Percentiles rank a stretch among this genome's conserved stretches.
These are phyloP conservation scores for Lanistes nyassanus DNA, from an alignment of 1,140 invertebrate species.

Conservation along the genomic window DNA sequence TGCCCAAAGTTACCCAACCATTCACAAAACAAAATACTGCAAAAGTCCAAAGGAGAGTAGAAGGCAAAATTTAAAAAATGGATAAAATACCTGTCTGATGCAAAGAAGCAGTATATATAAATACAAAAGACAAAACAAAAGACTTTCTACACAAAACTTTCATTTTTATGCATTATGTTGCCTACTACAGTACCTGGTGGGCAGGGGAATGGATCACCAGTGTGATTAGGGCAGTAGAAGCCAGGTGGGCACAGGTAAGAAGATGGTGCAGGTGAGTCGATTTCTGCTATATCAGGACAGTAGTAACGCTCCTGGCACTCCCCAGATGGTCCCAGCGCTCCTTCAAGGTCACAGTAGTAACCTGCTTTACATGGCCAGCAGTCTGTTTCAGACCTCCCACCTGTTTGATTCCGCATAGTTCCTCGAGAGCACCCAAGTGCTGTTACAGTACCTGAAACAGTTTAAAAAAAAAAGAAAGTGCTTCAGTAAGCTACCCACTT, in stretches of 20 bases:
- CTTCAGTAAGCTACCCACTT: too few species aligned
- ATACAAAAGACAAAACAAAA: not conserved
- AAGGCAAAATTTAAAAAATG: too few species aligned
- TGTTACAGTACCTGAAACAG: conserved; percentile 39
- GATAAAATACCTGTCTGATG: too few species aligned
- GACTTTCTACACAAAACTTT: not conserved
- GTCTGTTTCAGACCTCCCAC: conserved; percentile 37
- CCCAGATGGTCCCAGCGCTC: conserved; percentile 42
- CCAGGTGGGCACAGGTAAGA: conserved; percentile 53
- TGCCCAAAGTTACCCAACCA: not conserved
- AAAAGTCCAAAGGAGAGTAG: too few species aligned
- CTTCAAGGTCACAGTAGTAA: conserved; percentile 50
- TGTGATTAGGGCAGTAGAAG: conserved; percentile 48
- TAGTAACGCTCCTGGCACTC: conserved; percentile 54
- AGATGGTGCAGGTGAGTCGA: conserved; percentile 43
- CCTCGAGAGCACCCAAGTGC: conserved; percentile 48
- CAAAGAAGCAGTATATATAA: not conserved
- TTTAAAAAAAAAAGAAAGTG: not conserved
- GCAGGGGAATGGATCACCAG: conserved; percentile 49
- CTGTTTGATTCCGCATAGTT: conserved; percentile 49
- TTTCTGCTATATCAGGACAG: conserved; percentile 53
- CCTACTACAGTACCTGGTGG: conserved; percentile 37
- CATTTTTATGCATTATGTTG: not conserved
- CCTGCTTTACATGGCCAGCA: conserved; percentile 57
- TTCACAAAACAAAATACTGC: not conserved